These are phyloP conservation scores for Marasmarcha lunaedactyla DNA, from an alignment of 2,888 invertebrate species.

Conservation along the genomic window DNA sequence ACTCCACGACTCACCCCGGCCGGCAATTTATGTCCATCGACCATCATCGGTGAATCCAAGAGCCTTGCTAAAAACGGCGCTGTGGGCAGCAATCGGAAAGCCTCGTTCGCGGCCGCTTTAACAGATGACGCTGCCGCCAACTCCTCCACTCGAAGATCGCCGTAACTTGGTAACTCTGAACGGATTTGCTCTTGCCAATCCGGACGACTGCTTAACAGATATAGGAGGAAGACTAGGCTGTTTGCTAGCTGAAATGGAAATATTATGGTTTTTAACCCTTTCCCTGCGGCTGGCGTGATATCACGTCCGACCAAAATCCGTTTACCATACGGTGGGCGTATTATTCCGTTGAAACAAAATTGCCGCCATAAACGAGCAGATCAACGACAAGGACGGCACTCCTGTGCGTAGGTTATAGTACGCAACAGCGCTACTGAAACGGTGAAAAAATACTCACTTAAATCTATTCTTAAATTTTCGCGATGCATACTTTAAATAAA, in stretches of 20 bases:
- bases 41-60: constrained; percentile 76
- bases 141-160: constrained; percentile 68
- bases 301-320: too few relatives aligned
- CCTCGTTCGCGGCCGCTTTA: constrained; percentile 82
- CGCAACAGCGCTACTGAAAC: too few relatives aligned
- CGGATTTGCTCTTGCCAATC: constrained; percentile 75
- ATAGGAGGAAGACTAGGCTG: constrained; percentile 82
- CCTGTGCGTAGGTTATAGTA: too few relatives aligned
- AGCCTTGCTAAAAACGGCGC: constrained; percentile 84
- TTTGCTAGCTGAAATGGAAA: constrained; percentile 83
- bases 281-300: too few relatives aligned
- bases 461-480: constrained; percentile 3
- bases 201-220: constrained; percentile 77
- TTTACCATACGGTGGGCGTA: too few relatives aligned
- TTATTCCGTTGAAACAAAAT: too few relatives aligned
- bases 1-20: constrained; percentile 74
- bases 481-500: too few relatives aligned
- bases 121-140: constrained; percentile 78
- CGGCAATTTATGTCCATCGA: constrained; percentile 77
- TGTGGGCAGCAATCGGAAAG: constrained; percentile 80
- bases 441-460: too few relatives aligned
- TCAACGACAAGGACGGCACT: too few relatives aligned
- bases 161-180: constrained; percentile 73
- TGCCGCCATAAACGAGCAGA: too few relatives aligned
- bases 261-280: too few relatives aligned